Conservation (phyloP, 2,113 vertebrate species). For the Nicator chloris region DNA sequence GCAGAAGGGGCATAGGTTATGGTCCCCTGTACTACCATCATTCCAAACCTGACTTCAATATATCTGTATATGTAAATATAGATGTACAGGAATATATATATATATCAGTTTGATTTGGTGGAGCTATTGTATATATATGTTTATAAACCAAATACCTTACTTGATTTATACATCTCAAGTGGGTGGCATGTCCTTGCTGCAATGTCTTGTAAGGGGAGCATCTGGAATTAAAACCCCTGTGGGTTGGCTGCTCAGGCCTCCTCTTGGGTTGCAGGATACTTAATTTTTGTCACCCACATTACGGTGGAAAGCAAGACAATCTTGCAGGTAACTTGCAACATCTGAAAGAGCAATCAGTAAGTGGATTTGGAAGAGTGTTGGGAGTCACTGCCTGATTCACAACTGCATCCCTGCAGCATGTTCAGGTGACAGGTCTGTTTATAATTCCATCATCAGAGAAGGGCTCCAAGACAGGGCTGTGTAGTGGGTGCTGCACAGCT, state of each 20-base stretch:
- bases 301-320: not conserved
- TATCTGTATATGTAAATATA: not conserved
- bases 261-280: not conserved
- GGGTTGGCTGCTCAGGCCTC: not conserved
- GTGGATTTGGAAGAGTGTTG: not conserved
- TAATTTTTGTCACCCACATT: not conserved
- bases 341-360: not conserved
- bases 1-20: not conserved
- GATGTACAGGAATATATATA: not conserved
- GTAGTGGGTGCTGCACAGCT: not conserved
- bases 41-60: not conserved
- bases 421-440: not conserved
- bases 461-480: not conserved
- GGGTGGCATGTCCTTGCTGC: not conserved
- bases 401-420: not conserved
- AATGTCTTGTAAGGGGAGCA: not conserved
- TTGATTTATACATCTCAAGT: not conserved
- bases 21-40: not conserved
- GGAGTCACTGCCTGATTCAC: not conserved
- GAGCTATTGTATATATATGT: not conserved
- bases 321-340: not conserved
- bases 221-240: not conserved
- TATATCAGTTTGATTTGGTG: not conserved
- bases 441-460: accelerated
- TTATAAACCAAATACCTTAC: not conserved